These are phyloP conservation scores for Xestia rhomboidea DNA, from an alignment of 2,888 invertebrate species.

Conservation along the genomic window DNA sequence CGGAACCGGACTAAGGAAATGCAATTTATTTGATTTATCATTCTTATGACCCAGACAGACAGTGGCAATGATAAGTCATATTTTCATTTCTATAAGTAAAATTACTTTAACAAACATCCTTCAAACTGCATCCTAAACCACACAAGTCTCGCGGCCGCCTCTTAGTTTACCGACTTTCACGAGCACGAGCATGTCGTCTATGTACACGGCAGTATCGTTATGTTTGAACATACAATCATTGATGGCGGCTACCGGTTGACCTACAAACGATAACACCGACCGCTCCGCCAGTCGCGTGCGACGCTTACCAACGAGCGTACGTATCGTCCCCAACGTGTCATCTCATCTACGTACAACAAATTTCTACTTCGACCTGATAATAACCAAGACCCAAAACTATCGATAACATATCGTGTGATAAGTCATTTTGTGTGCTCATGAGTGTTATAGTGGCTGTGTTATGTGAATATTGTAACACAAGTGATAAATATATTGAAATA, in stretches of 20 bases:
- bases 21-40: conserved; percentile 1
- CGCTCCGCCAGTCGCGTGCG: conserved; percentile 66
- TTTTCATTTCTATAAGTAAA: neutral
- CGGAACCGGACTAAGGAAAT: neutral
- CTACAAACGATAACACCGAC: conserved; percentile 74
- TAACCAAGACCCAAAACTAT: conserved; percentile 46
- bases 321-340: conserved; percentile 21
- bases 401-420: conserved; percentile 64
- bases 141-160: neutral
- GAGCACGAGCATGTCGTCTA: conserved; percentile 69
- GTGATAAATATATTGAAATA: conserved; percentile 66
- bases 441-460: conserved; percentile 51
- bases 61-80: neutral
- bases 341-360: conserved; percentile 16
- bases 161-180: conserved; percentile 69
- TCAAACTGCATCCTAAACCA: conserved; percentile 14
- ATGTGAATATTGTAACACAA: conserved; percentile 71
- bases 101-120: conserved; percentile 18
- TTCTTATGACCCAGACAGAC: neutral
- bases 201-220: conserved; percentile 68
- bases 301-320: conserved; percentile 51
- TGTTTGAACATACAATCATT: conserved; percentile 76
- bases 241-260: conserved; percentile 74
- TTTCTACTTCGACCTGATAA: conserved; percentile 22
- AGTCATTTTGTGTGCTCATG: conserved; percentile 51